Percentiles rank a stretch among this genome's conserved stretches.
Conservation (phyloP, 2,113 vertebrate genomes). For the Oreocharis arfaki region DNA sequence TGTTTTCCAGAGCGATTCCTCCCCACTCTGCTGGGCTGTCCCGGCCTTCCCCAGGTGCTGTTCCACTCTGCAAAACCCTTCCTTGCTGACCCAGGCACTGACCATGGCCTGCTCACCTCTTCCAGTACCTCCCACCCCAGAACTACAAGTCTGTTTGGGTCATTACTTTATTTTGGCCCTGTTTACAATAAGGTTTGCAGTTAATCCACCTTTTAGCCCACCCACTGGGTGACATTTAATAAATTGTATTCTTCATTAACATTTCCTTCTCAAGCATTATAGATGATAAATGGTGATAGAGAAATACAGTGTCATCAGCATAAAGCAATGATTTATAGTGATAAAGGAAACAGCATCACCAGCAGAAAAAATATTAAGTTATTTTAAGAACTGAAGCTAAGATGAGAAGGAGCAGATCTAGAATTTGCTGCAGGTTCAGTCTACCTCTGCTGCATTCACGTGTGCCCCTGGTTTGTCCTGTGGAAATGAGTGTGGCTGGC, state of each 20-base stretch:
- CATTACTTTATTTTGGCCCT: not conserved
- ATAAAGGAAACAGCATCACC: constrained; percentile 1
- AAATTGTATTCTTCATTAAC: constrained; percentile 46
- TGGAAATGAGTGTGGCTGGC: not conserved
- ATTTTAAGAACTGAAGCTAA: not conserved
- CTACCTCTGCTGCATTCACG: not conserved
- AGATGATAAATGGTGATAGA: constrained; percentile 52
- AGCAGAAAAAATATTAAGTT: constrained; percentile 26
- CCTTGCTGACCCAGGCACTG: fast-evolving
- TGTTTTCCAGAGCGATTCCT: not conserved
- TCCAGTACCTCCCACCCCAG: not conserved
- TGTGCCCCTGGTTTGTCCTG: not conserved
- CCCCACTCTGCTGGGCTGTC: no score
- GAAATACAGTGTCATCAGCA: constrained; percentile 50
- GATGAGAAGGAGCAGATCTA: not conserved
- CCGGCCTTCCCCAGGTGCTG: not conserved
- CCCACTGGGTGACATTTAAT: constrained; percentile 9
- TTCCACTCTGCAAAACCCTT: not conserved
- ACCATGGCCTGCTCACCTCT: fast-evolving
- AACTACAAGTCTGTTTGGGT: not conserved
- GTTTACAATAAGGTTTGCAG: not conserved
- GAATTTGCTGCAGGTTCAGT: not conserved
- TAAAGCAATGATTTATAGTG: constrained; percentile 53
- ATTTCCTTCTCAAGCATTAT: constrained; percentile 13
- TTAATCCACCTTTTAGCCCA: not conserved